These are phyloP conservation scores for Stenotaenia linearis DNA, from an alignment of 2,888 invertebrate species.

Conservation along the genomic window DNA sequence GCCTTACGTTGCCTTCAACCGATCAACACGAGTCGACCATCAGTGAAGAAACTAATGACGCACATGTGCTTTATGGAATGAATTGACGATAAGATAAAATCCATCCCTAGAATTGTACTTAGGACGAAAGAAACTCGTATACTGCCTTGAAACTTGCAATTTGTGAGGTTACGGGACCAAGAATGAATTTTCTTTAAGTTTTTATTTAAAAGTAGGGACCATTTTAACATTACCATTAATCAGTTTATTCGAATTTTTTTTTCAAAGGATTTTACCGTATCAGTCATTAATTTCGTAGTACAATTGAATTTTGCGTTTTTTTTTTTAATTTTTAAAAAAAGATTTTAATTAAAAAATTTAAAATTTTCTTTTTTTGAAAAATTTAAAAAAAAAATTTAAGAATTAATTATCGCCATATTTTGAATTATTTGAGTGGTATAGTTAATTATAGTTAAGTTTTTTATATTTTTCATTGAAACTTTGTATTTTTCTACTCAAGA, in stretches of 20 bases:
- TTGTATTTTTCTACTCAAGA: background rate
- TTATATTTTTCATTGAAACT: background rate
- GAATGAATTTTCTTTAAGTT: background rate
- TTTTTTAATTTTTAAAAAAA: background rate
- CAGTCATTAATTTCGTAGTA: background rate
- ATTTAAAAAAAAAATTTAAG: no score
- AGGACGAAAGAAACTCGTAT: background rate
- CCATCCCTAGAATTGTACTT: background rate
- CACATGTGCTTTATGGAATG: constrained; percentile 24
- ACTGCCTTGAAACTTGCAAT: background rate
- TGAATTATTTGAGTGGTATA: background rate
- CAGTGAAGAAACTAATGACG: constrained; percentile 33
- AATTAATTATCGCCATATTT: background rate
- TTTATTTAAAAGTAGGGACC: background rate
- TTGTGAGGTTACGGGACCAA: background rate
- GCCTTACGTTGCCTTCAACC: constrained; percentile 48
- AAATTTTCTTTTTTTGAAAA: background rate
- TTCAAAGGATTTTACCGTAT: background rate
- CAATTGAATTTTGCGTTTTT: background rate
- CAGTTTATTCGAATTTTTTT: background rate
- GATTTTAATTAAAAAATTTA: background rate
- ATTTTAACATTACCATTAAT: background rate
- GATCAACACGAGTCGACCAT: constrained; percentile 46
- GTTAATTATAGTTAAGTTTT: background rate
- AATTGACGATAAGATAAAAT: background rate